phyloP scores from a whole-genome alignment of 2,888 invertebrate species.

The Argyra leucocephala region DNA sequence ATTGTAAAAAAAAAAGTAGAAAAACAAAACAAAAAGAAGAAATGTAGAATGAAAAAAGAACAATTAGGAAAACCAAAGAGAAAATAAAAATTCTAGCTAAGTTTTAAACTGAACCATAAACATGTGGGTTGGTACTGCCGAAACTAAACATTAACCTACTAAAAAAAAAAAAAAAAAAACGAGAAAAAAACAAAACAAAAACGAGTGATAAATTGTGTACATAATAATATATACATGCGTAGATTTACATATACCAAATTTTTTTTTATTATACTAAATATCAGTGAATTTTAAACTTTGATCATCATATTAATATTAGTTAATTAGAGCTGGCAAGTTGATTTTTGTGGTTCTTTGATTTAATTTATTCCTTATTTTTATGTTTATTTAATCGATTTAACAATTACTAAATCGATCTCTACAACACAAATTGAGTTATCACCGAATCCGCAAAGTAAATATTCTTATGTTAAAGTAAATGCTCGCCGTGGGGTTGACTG shows the following conservation, averaged over 20 bases:
- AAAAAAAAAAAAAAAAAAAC: neutral
- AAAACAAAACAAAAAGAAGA: neutral
- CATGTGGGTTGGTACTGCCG: slow-evolving; percentile 1
- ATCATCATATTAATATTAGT: too few relatives aligned
- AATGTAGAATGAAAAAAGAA: neutral
- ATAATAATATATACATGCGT: slow-evolving; percentile 1
- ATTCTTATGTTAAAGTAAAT: too few relatives aligned
- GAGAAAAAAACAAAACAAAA: neutral
- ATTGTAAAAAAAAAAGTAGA: neutral
- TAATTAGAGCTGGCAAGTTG: too few relatives aligned
- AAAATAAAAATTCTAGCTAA: neutral
- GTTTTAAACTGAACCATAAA: neutral
- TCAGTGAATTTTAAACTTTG: too few relatives aligned
- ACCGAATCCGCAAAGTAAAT: too few relatives aligned
- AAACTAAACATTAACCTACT: neutral
- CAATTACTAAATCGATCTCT: too few relatives aligned
- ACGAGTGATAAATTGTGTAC: neutral
- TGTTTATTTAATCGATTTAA: too few relatives aligned
- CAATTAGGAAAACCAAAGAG: neutral
- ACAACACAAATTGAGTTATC: too few relatives aligned
- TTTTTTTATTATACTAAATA: too few relatives aligned
- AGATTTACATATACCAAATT: neutral
- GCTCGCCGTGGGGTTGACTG: too few relatives aligned
- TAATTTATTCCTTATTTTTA: too few relatives aligned
- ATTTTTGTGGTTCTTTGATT: too few relatives aligned